These are phyloP conservation scores for Limnodromus scolopaceus DNA, from an alignment of 2,797 vertebrate species.

Conservation along the genomic window DNA sequence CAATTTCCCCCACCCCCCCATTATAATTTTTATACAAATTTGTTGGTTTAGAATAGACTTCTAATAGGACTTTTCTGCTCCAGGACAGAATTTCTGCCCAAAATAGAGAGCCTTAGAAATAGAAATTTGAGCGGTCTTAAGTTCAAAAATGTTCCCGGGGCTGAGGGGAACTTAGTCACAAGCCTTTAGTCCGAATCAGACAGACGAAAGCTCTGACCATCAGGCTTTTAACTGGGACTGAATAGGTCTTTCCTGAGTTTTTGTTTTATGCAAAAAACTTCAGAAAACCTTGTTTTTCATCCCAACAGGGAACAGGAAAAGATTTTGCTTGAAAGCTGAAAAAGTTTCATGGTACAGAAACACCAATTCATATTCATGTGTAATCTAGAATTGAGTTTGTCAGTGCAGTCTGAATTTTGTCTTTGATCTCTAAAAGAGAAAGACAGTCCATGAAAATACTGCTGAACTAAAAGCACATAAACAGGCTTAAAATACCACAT, in stretches of 20 bases:
- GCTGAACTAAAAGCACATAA: background rate
- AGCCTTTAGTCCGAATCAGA: background rate
- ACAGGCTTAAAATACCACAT: background rate
- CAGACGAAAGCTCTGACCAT: background rate
- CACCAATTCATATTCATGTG: background rate
- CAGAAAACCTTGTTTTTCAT: background rate
- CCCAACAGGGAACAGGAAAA: background rate
- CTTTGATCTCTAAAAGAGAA: slow-evolving; percentile 50
- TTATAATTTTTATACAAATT: background rate
- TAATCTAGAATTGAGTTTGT: slow-evolving; percentile 46
- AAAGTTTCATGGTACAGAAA: slow-evolving; percentile 9
- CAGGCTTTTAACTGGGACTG: background rate
- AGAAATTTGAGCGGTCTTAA: background rate
- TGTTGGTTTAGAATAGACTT: background rate
- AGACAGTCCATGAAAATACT: slow-evolving; percentile 14
- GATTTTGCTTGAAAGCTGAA: slow-evolving; percentile 27
- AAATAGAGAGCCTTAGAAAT: background rate
- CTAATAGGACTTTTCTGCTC: background rate
- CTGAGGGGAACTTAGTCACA: background rate
- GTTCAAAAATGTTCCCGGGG: background rate
- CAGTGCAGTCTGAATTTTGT: slow-evolving; percentile 1
- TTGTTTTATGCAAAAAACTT: background rate
- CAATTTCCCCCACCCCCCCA: background rate
- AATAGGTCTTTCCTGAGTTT: background rate
- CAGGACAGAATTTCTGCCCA: background rate